These are phyloP conservation scores for Aspiorhynchus laticeps DNA, from an alignment of 2,113 vertebrate species.

Conservation along the genomic window DNA sequence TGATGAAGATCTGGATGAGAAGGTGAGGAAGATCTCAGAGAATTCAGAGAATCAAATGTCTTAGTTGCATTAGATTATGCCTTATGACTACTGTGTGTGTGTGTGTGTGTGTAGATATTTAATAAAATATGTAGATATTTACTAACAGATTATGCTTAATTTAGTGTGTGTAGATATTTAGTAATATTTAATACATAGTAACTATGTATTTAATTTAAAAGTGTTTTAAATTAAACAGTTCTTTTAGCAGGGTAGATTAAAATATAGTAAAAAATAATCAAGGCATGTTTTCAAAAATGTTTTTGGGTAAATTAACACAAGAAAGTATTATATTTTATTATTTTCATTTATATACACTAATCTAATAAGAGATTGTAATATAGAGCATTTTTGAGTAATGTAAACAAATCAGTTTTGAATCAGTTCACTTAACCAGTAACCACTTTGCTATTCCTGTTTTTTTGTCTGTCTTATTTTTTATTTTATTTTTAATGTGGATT, in stretches of 20 bases:
- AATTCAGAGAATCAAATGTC: neutral
- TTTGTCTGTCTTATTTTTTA: too few species aligned
- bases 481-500: too few species aligned
- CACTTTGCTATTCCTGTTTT: too few species aligned
- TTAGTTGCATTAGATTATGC: neutral
- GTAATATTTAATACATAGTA: neutral
- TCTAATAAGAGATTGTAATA: too few species aligned
- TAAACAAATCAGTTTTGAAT: too few species aligned
- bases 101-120: neutral
- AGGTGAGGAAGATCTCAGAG: slow-evolving; percentile 69
- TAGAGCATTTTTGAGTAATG: too few species aligned
- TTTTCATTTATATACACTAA: too few species aligned
- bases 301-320: neutral
- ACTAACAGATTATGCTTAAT: neutral
- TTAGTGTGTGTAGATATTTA: neutral
- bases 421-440: too few species aligned
- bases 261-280: neutral
- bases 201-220: neutral
- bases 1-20: slow-evolving; percentile 96
- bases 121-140: too few species aligned
- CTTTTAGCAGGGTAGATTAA: neutral
- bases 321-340: neutral
- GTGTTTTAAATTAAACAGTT: neutral
- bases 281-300: neutral
- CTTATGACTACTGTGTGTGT: neutral